phyloP scores from a whole-genome alignment of 2,888 invertebrate species.

The Cosmopolites sordidus region DNA sequence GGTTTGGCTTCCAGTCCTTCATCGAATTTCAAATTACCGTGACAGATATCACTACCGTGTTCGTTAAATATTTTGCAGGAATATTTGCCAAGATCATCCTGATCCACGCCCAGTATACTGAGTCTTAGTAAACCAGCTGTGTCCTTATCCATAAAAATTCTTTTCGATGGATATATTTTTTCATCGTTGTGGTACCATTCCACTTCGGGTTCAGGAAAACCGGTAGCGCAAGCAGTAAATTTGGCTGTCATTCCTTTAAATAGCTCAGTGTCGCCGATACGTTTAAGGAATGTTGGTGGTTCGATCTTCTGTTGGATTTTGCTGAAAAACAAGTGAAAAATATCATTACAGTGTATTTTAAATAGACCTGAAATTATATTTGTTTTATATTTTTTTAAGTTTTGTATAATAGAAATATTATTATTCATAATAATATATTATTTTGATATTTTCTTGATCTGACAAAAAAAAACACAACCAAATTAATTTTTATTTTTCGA shows the following conservation, averaged over 20 bases:
- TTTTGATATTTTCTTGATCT: too few species aligned
- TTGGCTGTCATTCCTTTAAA: constrained; percentile 85
- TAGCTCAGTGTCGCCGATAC: constrained; percentile 82
- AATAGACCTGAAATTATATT: too few species aligned
- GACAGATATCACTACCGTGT: constrained; percentile 77
- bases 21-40: constrained; percentile 72
- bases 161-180: constrained; percentile 74
- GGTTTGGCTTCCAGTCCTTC: constrained; percentile 59
- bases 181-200: constrained; percentile 82
- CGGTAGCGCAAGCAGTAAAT: constrained; percentile 89
- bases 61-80: constrained; percentile 77
- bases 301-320: constrained; percentile 72
- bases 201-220: constrained; percentile 81
- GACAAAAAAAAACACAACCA: too few species aligned
- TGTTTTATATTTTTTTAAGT: too few species aligned
- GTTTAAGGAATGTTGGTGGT: constrained; percentile 83
- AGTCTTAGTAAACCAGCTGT: constrained; percentile 78
- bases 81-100: constrained; percentile 81
- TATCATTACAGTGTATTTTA: too few species aligned
- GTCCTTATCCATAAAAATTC: constrained; percentile 79
- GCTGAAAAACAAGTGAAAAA: constrained; percentile 46
- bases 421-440: too few species aligned
- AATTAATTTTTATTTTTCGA: too few species aligned
- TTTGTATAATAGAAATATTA: too few species aligned
- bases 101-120: constrained; percentile 71